These are phyloP conservation scores for Zygaena filipendulae DNA, from an alignment of 2,888 invertebrate genomes.

Conservation along the genomic window DNA sequence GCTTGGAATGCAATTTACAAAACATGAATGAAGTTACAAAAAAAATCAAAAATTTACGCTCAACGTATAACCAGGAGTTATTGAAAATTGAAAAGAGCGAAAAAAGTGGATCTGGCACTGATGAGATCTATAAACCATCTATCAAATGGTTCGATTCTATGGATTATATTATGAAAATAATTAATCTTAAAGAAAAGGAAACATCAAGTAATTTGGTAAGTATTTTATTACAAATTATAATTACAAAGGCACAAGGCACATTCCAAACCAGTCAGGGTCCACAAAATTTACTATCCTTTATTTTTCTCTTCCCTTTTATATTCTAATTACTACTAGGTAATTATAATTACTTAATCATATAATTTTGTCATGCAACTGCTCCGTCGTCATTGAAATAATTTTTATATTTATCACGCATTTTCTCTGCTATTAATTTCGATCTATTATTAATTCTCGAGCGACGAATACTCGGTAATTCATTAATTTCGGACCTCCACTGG, in stretches of 20 bases:
- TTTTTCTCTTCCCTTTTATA: constrained; percentile 3
- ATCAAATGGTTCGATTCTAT: constrained; percentile 6
- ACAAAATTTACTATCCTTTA: constrained; percentile 5
- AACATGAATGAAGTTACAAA: constrained; percentile 10
- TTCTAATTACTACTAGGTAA: constrained; percentile 4
- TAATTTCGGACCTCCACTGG: constrained; percentile 15
- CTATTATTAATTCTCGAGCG: constrained; percentile 11
- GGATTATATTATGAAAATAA: constrained; percentile 6
- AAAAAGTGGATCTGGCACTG: constrained; percentile 2
- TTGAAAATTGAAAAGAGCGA: constrained; percentile 6
- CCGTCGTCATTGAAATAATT: constrained; percentile 5
- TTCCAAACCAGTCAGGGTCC: constrained; percentile 1
- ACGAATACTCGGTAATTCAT: constrained; percentile 12
- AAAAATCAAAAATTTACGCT: constrained; percentile 15
- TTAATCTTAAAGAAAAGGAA: constrained; percentile 1
- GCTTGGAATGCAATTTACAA: not conserved
- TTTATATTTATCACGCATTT: constrained; percentile 8
- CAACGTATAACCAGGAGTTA: constrained; percentile 13
- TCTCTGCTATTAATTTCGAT: constrained; percentile 5
- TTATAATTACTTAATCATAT: constrained; percentile 5
- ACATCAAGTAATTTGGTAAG: constrained; percentile 8
- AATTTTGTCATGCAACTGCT: constrained; percentile 1
- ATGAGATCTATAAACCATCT: constrained; percentile 7
- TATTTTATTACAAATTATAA: constrained; percentile 4
- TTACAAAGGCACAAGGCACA: constrained; percentile 3